phyloP scores from a whole-genome alignment of 2,797 vertebrate species.

The Pangasius macronema region DNA sequence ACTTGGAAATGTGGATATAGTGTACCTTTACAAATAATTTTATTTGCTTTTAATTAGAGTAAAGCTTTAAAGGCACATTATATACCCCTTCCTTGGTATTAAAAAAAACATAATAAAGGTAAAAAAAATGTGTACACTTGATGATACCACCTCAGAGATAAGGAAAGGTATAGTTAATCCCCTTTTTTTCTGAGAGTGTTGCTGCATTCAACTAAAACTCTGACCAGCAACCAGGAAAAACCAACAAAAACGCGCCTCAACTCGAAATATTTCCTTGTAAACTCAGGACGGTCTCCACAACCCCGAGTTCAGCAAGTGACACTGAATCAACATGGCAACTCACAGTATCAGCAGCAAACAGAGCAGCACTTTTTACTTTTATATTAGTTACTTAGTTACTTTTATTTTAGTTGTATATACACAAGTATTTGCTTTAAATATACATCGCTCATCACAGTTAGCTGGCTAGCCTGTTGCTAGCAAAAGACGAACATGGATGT shows the following conservation, averaged over 20 bases:
- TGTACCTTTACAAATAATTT: not conserved
- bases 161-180: not conserved
- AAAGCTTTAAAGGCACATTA: not conserved
- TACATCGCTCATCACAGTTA: not conserved
- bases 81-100: not conserved
- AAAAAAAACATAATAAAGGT: not conserved
- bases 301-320: not conserved
- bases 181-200: not conserved
- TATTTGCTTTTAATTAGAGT: not conserved
- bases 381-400: not conserved
- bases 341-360: not conserved
- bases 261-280: not conserved
- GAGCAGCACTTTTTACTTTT: not conserved
- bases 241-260: not conserved
- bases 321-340: not conserved
- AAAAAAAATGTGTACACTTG: not conserved
- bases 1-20: no score
- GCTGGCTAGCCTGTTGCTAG: not conserved
- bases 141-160: not conserved
- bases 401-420: not conserved
- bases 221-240: not conserved
- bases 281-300: not conserved
- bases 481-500: not conserved
- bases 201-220: not conserved
- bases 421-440: not conserved